Conservation (phyloP, 1,140 invertebrate genomes). For the Diorhabda elongata region DNA sequence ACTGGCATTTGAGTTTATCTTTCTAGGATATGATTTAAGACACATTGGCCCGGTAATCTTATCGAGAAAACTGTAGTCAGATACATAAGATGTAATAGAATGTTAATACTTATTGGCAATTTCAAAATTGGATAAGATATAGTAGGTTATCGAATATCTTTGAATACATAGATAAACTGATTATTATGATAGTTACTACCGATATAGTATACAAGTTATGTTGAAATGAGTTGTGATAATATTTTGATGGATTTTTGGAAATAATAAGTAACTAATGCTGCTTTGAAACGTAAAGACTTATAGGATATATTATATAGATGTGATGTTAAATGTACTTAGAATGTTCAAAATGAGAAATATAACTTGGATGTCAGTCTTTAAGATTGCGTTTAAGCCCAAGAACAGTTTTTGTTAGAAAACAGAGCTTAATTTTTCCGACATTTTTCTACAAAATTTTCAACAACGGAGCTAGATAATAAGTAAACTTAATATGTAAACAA, state of each 20-base stretch:
- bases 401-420: background rate
- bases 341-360: background rate
- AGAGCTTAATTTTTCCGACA: background rate
- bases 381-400: background rate
- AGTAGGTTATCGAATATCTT: too few species aligned
- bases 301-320: slow-evolving; percentile 1
- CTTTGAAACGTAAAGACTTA: slow-evolving; percentile 2
- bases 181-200: too few species aligned
- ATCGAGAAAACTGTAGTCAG: too few species aligned
- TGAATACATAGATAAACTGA: too few species aligned
- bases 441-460: background rate
- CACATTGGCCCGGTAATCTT: too few species aligned
- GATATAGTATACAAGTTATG: too few species aligned
- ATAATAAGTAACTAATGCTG: background rate
- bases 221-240: background rate
- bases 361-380: background rate
- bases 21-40: too few species aligned
- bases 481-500: background rate
- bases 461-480: background rate
- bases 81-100: too few species aligned
- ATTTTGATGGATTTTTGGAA: background rate
- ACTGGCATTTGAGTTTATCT: too few species aligned
- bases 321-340: background rate
- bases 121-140: too few species aligned
- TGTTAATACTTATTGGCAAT: too few species aligned